A percentile compares a stretch with the other conserved stretches of the same genome.
Conservation (phyloP, 2,888 invertebrate species). For the Phyto melanocephala region DNA sequence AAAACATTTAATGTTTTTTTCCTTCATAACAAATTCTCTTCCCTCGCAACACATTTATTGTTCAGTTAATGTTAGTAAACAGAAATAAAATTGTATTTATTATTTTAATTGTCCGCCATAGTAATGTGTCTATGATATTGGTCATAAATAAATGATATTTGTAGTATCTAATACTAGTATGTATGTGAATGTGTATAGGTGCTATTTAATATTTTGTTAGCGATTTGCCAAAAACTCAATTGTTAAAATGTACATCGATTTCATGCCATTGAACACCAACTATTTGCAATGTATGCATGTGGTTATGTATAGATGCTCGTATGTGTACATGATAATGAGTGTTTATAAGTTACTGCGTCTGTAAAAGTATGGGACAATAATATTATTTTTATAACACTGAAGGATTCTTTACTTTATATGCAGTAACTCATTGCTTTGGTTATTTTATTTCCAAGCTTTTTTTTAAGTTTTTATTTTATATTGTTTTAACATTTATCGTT, state of each 20-base stretch:
- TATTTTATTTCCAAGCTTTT: neutral
- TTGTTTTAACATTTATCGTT: slow-evolving; percentile 26
- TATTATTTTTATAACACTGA: slow-evolving; percentile 1
- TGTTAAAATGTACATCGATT: neutral
- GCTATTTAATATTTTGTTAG: slow-evolving; percentile 39
- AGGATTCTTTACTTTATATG: slow-evolving; percentile 4
- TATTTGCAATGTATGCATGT: neutral
- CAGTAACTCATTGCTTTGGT: neutral
- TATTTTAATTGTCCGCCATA: neutral
- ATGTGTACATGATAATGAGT: neutral
- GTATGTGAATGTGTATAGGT: no score
- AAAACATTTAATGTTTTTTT: neutral
- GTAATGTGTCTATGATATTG: neutral
- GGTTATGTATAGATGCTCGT: neutral
- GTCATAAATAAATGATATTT: neutral
- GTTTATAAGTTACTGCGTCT: neutral
- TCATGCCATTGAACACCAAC: neutral
- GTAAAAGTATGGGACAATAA: neutral
- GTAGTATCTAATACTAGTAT: neutral
- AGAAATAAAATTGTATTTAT: neutral
- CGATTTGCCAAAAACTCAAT: slow-evolving; percentile 25
- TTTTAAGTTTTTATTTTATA: slow-evolving; percentile 24
- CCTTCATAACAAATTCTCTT: neutral
- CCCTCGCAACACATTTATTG: neutral
- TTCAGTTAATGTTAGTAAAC: neutral